phyloP scores from a whole-genome alignment of 2,113 vertebrate genomes.

The Lagopus muta region DNA sequence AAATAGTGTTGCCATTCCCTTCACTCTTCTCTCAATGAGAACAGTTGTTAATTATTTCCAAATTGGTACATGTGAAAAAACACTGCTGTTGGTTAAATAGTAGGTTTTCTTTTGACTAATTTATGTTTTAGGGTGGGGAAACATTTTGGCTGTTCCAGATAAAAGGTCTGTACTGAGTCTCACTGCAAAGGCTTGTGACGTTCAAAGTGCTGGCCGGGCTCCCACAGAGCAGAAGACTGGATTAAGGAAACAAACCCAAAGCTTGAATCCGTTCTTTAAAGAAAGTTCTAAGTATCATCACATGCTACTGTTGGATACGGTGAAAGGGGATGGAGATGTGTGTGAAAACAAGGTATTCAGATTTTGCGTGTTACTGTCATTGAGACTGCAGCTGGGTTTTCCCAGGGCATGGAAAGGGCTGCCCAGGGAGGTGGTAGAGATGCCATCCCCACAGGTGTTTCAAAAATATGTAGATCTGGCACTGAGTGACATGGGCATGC shows the following conservation, averaged over 20 bases:
- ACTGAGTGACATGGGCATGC: no score
- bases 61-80: neutral
- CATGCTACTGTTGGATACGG: neutral
- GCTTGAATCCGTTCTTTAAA: neutral
- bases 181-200: neutral
- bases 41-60: neutral
- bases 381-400: neutral
- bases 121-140: neutral
- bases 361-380: neutral
- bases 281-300: neutral
- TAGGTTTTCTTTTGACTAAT: neutral
- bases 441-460: no score
- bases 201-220: neutral
- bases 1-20: neutral
- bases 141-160: neutral
- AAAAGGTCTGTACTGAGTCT: neutral
- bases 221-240: rapidly evolving
- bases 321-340: neutral
- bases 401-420: no score
- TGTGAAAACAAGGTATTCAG: neutral
- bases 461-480: no score
- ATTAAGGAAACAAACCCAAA: neutral
- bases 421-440: no score
- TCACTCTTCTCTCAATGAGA: neutral
- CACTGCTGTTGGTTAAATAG: neutral